Percentiles rank a stretch among this genome's conserved stretches.
Conservation (phyloP, 2,888 invertebrate genomes). For the Leptinotarsa tumamoca region DNA sequence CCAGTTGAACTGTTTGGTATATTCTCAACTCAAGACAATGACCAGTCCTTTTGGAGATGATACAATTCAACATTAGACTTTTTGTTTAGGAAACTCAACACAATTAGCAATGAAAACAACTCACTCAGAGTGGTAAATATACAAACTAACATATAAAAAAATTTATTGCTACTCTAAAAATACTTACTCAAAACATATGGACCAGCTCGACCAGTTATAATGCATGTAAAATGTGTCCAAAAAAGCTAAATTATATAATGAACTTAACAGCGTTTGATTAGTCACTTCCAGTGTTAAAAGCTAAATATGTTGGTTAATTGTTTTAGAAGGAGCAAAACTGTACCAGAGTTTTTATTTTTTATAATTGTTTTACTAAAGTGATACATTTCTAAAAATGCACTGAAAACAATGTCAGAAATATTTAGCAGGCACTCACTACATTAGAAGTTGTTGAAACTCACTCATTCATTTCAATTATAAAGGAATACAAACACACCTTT, state of each 20-base stretch:
- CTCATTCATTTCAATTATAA: background rate
- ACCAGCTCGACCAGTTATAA: conserved; percentile 1
- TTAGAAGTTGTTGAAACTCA: too few relatives aligned
- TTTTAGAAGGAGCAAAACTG: background rate
- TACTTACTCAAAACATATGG: conserved; percentile 14
- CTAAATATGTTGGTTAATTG: background rate
- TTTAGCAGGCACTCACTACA: too few relatives aligned
- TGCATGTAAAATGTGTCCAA: background rate
- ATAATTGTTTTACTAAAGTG: background rate
- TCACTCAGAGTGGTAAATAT: too few relatives aligned
- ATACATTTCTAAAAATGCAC: background rate
- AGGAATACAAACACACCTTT: background rate
- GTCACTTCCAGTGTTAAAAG: background rate
- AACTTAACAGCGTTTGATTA: conserved; percentile 1
- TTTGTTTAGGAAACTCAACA: background rate
- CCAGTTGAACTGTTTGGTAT: too few relatives aligned
- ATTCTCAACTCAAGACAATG: too few relatives aligned
- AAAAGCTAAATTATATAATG: conserved; percentile 10
- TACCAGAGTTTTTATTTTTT: background rate
- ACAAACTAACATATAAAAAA: too few relatives aligned
- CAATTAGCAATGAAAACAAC: background rate
- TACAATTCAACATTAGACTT: too few relatives aligned
- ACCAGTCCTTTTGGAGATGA: too few relatives aligned
- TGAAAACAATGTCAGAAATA: too few relatives aligned
- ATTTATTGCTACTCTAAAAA: background rate